These are phyloP conservation scores for Pachliopta kotzebuea DNA, from an alignment of 2,888 invertebrate genomes.

Conservation along the genomic window DNA sequence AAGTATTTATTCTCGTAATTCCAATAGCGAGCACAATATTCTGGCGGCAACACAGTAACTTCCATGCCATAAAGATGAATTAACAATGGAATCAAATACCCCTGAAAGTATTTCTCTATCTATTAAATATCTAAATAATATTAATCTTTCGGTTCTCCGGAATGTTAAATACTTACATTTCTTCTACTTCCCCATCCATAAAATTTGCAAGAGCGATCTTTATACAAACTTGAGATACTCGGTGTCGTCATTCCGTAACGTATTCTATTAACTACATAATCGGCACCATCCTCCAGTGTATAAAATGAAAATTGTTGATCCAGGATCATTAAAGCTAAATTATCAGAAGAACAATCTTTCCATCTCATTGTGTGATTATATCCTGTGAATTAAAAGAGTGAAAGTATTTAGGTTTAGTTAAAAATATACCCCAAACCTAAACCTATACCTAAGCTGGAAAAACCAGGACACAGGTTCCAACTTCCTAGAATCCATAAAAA, in stretches of 20 bases:
- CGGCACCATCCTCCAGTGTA: constrained; percentile 45
- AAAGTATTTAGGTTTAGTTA: no score
- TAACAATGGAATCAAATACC: constrained; percentile 60
- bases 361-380: constrained; percentile 54
- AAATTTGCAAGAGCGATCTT: constrained; percentile 45
- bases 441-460: no score
- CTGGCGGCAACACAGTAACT: constrained; percentile 44
- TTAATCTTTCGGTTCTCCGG: neutral
- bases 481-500: no score
- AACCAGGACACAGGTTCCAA: no score
- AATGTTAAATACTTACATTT: constrained; percentile 14
- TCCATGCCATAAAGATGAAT: constrained; percentile 50
- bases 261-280: constrained; percentile 55
- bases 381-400: constrained; percentile 39
- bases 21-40: constrained; percentile 52
- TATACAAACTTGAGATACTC: constrained; percentile 25
- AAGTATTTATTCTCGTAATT: constrained; percentile 53
- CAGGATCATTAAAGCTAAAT: constrained; percentile 60
- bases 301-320: constrained; percentile 54
- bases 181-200: constrained; percentile 51
- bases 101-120: constrained; percentile 44
- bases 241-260: constrained; percentile 52
- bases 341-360: constrained; percentile 50
- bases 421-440: no score
- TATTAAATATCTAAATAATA: neutral